phyloP scores from a whole-genome alignment of 2,113 vertebrate species.

The Ceyx cyanopectus region DNA sequence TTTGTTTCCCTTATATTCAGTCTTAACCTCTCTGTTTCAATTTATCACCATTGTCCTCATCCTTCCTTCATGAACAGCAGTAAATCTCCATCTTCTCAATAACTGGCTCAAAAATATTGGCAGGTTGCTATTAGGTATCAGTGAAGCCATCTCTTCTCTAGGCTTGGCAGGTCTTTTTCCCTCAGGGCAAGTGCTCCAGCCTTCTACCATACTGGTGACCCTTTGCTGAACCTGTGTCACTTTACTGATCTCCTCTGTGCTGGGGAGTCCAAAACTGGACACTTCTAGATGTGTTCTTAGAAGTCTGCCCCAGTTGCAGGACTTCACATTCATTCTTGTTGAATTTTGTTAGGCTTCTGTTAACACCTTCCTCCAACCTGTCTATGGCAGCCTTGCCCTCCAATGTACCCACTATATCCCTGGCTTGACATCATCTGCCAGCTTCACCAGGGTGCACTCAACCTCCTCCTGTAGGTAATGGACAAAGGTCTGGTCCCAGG shows the following conservation, averaged over 20 bases:
- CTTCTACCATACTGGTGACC: neutral
- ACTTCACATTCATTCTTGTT: neutral
- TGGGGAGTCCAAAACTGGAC: neutral
- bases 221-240: neutral
- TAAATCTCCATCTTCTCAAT: neutral
- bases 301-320: neutral
- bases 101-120: neutral
- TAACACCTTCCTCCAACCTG: neutral
- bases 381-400: neutral
- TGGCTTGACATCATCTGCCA: neutral
- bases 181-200: neutral
- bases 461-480: neutral
- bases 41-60: neutral
- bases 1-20: neutral
- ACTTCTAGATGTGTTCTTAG: neutral
- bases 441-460: neutral
- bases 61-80: neutral
- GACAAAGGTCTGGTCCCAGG: neutral
- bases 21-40: neutral
- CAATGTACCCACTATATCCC: neutral
- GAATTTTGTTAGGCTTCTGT: neutral
- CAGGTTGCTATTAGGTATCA: neutral
- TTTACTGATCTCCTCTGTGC: neutral
- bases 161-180: neutral
- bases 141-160: neutral